Base-by-base conservation (phyloP, 2,797 vertebrate genomes). In the Poeciliopsis infans region DNA sequence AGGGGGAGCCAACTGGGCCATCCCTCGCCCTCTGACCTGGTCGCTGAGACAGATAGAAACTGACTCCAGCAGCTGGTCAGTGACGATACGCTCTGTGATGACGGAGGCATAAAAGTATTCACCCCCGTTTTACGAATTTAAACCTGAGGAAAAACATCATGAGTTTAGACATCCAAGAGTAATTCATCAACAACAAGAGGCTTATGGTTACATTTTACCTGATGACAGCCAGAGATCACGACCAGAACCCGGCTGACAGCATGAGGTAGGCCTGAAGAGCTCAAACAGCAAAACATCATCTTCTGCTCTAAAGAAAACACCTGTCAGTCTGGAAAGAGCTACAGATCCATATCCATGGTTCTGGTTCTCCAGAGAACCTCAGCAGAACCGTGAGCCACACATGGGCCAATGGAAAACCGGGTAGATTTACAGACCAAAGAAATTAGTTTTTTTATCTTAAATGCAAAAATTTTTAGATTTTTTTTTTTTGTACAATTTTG, bases 21-120 rank as follows among this genome's bases (percentile, higher is more conserved):
- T 75, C 85, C 72, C 20, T 31, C 16, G 83, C 92, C 92, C 91
- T 93, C 86, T 95, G 95, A 96, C 94, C 95, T 92, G 93, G 91
- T 91, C 93, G 91, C 84, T 86, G 49, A 70, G 83, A 81, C 78
- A 83, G 53, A 1, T 0, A 66, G 82, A 41, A 80, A 82, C 71
- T 80, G 75, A 84, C 79, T 90, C 85, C 74, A 83, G 87, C 85
- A 71, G 71, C 84, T 85, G 83, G 88, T 51, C 49, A 51, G 49
- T 51, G 20, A 23, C 49, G 7, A 51, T 51, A 8, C 49, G 20
- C 49, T 51, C 49, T 51, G 20, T 55, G 53, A 55, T 55, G 10
- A 55, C 3, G 1, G n/a, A 55, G 25, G 25, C n/a, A n/a, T n/a
- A 55, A 55, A 55, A 55, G 23, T n/a, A 55, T 55, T 55, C 10